Evolutionary conservation across 2,888 invertebrate genomes (phyloP), one percentile per base, ranked within the genome.

Genomic region (Luperina testacea): DNA sequence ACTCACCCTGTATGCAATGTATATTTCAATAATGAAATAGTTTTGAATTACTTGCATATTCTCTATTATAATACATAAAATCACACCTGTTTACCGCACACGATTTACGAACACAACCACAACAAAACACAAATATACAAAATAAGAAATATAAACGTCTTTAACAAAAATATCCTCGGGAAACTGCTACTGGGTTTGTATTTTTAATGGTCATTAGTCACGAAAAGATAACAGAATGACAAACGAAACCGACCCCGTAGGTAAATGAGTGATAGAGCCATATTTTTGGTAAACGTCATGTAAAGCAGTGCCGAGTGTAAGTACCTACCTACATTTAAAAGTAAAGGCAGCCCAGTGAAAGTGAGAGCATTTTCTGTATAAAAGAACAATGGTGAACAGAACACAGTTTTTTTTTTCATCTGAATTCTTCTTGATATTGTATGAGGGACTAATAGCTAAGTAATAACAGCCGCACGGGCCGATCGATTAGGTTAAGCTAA

Each of bases 131-230:
- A 71, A 38, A 61, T n/a, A 71, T 13, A 69, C 8, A n/a, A 64
- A 63, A 42, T 48, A 82, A 73, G 75, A 76, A 86, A 83, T 72
- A 57, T 67, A n/a, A 69, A 63, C 63, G 72, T 75, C 63, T 71
- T 71, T 45, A 51, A 48, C 70, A 82, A 65, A 75, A 86, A 61
- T 20, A 57, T 83, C 13, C 38, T 63, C 61, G 69, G 77, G 65
- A 75, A 77, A 81, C 72, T 73, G 77, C 78, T 74, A 45, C 65
- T 83, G 84, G 70, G 38, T 85, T 85, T 85, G 80, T 88, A 88
- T 87, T 89, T 90, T 84, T 88, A 87, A 91, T 90, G 85, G 82
- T 87, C 87, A 91, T 91, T 91, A 88, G 90, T 89, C 89, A 90
- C 87, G 74, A 72, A 75, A 88, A 89, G 90, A 91, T 91, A 91